Evolutionary conservation across 2,797 vertebrate species (phyloP).

Genomic region (Chiloscyllium punctatum): DNA sequence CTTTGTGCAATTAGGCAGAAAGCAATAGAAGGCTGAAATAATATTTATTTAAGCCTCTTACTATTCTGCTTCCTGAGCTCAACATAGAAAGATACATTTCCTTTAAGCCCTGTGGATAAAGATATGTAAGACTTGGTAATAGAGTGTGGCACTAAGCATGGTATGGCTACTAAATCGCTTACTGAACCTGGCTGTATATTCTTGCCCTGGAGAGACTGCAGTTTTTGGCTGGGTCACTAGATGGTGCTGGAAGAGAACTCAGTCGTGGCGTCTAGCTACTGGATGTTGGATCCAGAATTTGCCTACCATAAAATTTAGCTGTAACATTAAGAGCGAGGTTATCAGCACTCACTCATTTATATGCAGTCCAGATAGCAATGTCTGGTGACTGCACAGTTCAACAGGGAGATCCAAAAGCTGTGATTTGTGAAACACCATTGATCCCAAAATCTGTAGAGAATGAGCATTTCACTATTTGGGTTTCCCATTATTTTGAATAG

Average conservation of each 20-base stretch:
- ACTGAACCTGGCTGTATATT: neutral
- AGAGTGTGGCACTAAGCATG: neutral
- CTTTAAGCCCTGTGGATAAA: neutral
- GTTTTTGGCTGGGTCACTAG: neutral
- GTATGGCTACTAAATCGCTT: neutral
- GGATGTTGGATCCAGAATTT: neutral
- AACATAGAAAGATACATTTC: neutral
- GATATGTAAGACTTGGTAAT: neutral
- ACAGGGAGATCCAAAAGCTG: neutral
- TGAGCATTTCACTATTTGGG: neutral
- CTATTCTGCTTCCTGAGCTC: neutral
- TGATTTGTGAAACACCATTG: neutral
- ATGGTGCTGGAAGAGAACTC: neutral
- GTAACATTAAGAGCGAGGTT: neutral
- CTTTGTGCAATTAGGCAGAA: neutral
- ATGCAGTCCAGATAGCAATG: neutral
- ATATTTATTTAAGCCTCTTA: neutral
- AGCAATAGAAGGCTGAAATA: neutral
- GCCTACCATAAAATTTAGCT: neutral
- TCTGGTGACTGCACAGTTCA: neutral
- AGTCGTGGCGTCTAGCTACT: neutral
- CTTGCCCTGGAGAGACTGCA: neutral
- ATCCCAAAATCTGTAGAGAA: neutral
- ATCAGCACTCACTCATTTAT: neutral
- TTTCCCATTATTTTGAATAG: neutral